Evolutionary conservation across 2,797 vertebrate species (phyloP), one percentile per base, ranked within the genome.

Genomic region (Diplodus sargus): DNA sequence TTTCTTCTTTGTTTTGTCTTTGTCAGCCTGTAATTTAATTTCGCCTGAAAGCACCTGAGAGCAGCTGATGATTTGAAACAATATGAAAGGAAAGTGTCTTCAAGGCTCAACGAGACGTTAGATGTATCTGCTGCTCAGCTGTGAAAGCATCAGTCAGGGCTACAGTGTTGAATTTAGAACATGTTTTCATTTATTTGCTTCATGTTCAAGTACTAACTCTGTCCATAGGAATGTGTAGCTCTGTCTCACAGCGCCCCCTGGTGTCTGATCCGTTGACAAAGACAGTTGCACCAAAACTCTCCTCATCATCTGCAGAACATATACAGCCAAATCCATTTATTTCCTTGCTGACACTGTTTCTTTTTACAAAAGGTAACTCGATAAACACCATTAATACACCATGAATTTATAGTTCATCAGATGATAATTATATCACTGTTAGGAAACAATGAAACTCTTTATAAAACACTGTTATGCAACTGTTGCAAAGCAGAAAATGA

Each of bases 221-320:
- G n/a, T 1, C 47, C 3, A 34, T 0, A 10, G 0, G 17, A 63
- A 54, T 7, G 20, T 47, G 10, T 11, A 20, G 9, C 1, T 25
- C 16, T 63, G 67, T 4, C 10, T 56, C 56, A 28, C 11, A 70
- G 74, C 83, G 0, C 87, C 85, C 39, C 74, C 88, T 84, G 60
- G 79, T 83, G 58, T 16, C 12, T 23, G 17, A 62, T 45, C 34
- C 47, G 52, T 25, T 23, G n/a, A 28, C 0, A 15, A 14, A 8
- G 11, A 39, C 16, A 66, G 20, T 67, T 16, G 17, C 11, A 53
- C n/a, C 59, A 42, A 23, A 23, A 18, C 7, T 14, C 4, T 9
- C 12, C 7, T 25, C 22, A 25, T 16, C 22, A 23, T 25, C 4
- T 54, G 34, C 5, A 68, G 3, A 56, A 12, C 65, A 43, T 18